phyloP scores from a whole-genome alignment of 2,797 vertebrate species.

The Acipenser oxyrinchus region DNA sequence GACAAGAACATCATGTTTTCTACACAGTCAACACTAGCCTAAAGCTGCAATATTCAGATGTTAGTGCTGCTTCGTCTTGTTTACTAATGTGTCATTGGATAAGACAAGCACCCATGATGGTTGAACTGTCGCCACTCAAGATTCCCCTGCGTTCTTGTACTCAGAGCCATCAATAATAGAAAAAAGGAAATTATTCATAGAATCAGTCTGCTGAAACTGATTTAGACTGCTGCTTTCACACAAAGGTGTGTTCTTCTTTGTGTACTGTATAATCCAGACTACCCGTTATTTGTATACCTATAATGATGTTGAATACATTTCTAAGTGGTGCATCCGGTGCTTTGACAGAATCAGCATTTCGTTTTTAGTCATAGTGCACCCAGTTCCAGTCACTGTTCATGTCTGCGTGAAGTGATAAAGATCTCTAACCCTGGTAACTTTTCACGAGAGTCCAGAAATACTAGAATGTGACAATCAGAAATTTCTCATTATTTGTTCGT shows the following conservation, averaged over 20 bases:
- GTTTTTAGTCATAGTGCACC: too few relatives aligned
- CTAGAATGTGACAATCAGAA: too few relatives aligned
- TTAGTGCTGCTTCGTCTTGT: background rate
- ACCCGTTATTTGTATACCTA: too few relatives aligned
- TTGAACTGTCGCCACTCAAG: background rate
- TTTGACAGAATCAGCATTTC: too few relatives aligned
- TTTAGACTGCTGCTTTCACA: background rate
- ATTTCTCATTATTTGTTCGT: too few relatives aligned
- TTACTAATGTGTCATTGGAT: background rate
- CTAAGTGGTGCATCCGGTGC: too few relatives aligned
- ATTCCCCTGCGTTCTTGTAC: background rate
- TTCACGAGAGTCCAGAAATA: too few relatives aligned
- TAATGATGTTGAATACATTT: too few relatives aligned
- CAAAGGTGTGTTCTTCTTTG: background rate
- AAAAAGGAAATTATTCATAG: background rate
- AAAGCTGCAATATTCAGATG: background rate
- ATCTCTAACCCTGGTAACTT: too few relatives aligned
- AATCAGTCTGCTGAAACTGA: background rate
- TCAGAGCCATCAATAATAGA: background rate
- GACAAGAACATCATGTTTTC: background rate
- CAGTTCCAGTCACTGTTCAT: too few relatives aligned
- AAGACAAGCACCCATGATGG: background rate
- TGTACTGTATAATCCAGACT: too few relatives aligned
- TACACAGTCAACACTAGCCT: background rate
- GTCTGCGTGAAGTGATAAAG: too few relatives aligned